Conservation (phyloP, 2,888 invertebrate genomes). For the Amorpha juglandis region DNA sequence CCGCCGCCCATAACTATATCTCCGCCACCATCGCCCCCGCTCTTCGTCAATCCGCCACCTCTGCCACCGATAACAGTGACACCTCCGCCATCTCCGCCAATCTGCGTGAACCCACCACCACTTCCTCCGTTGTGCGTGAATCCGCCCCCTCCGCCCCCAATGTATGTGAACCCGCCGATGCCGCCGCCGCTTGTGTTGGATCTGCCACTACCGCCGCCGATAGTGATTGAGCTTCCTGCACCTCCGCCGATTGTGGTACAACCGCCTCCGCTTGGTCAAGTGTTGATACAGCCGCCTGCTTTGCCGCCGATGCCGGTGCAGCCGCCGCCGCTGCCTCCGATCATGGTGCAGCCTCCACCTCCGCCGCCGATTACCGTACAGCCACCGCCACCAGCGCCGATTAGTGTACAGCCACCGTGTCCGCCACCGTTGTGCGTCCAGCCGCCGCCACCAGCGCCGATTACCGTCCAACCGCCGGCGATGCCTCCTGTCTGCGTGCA, state of each 20-base stretch:
- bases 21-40: conserved; percentile 57
- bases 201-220: conserved; percentile 63
- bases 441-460: conserved; percentile 64
- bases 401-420: conserved; percentile 69
- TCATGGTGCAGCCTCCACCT: conserved; percentile 69
- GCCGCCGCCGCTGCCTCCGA: conserved; percentile 65
- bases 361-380: conserved; percentile 65
- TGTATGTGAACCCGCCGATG: conserved; percentile 63
- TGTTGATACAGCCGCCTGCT: conserved; percentile 72
- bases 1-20: conserved; percentile 62
- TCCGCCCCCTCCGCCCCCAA: conserved; percentile 61
- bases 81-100: conserved; percentile 61
- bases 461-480: conserved; percentile 68
- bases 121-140: conserved; percentile 62
- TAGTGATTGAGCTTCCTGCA: conserved; percentile 65
- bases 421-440: conserved; percentile 67
- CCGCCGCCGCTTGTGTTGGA: conserved; percentile 59
- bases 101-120: conserved; percentile 66
- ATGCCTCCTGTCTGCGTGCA: conserved; percentile 67
- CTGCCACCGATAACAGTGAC: conserved; percentile 61
- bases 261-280: conserved; percentile 66
- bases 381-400: conserved; percentile 63
- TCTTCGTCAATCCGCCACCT: conserved; percentile 57
- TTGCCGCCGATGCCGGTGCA: conserved; percentile 71
- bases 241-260: conserved; percentile 72